Evolutionary conservation across 2,888 invertebrate species (phyloP).

Genomic region (Gerris lacustris): DNA sequence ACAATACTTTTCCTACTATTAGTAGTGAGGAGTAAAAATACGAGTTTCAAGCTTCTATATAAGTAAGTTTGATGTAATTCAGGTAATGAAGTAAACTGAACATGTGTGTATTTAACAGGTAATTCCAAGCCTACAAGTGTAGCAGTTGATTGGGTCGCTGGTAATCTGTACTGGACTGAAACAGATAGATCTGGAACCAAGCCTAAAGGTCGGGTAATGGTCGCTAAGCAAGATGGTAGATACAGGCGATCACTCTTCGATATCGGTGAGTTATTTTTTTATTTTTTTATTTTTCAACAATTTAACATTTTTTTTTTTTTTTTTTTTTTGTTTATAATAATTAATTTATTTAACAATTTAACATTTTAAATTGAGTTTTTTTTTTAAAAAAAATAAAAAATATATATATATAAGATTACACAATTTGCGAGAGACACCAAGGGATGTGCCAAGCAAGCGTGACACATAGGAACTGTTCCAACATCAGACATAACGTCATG

Average conservation of each 20-base stretch:
- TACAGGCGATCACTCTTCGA: conserved; percentile 70
- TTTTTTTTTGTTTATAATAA: too few species aligned
- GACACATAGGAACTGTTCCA: too few species aligned
- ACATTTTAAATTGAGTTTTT: background rate
- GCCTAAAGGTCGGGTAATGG: conserved; percentile 69
- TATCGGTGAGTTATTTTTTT: conserved; percentile 33
- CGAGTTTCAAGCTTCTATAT: too few species aligned
- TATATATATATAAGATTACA: background rate
- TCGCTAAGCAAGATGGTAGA: conserved; percentile 77
- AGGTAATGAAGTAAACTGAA: too few species aligned
- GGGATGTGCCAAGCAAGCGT: too few species aligned
- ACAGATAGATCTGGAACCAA: conserved; percentile 52
- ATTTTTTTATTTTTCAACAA: background rate
- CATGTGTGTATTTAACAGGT: conserved; percentile 37
- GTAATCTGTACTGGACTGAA: conserved; percentile 91
- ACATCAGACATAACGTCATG: too few species aligned
- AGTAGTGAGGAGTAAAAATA: too few species aligned
- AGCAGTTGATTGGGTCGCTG: conserved; percentile 86
- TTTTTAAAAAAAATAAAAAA: background rate
- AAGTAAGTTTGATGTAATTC: too few species aligned
- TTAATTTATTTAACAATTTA: background rate
- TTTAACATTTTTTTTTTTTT: too few species aligned
- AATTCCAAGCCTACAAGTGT: conserved; percentile 75
- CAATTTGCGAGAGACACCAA: too few species aligned
- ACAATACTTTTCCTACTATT: too few species aligned